Conservation (phyloP, 2,113 vertebrate genomes). For the Cyphomyrus plagiostoma region DNA sequence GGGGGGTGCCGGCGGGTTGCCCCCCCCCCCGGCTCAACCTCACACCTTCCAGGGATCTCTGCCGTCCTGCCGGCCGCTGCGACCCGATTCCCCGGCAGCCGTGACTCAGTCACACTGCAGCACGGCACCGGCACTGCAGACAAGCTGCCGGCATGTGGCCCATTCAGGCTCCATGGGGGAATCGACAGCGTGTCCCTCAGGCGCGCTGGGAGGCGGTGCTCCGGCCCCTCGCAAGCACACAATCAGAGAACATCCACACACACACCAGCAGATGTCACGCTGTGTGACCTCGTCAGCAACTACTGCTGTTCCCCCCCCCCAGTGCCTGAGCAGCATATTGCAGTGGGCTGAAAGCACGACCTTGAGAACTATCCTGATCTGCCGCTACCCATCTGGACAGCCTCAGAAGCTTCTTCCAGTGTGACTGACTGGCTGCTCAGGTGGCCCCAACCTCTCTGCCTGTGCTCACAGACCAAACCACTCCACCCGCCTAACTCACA, state of each 20-base stretch:
- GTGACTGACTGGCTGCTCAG: not conserved
- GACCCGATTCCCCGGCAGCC: not conserved
- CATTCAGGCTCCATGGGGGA: not conserved
- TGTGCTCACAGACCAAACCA: no score
- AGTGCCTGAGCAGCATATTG: constrained; percentile 21
- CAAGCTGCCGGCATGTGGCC: not conserved
- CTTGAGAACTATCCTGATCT: constrained; percentile 30
- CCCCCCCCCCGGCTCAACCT: not conserved
- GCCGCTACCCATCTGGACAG: constrained; percentile 38
- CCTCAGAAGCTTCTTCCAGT: not conserved
- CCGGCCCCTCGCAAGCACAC: not conserved
- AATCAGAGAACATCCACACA: not conserved
- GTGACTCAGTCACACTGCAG: not conserved
- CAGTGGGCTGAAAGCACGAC: constrained; percentile 36
- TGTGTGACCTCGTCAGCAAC: not conserved
- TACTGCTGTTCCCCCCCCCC: constrained; percentile 14
- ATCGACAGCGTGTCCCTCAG: not conserved
- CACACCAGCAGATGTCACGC: not conserved
- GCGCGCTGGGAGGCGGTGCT: not conserved
- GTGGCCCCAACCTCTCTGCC: not conserved
- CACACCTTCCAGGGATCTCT: not conserved
- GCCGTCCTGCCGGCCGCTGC: not conserved
- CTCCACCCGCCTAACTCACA: no score
- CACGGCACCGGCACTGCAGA: not conserved
- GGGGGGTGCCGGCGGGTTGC: not conserved